phyloP scores from a whole-genome alignment of 2,113 vertebrate genomes.

The Hippotragus niger region DNA sequence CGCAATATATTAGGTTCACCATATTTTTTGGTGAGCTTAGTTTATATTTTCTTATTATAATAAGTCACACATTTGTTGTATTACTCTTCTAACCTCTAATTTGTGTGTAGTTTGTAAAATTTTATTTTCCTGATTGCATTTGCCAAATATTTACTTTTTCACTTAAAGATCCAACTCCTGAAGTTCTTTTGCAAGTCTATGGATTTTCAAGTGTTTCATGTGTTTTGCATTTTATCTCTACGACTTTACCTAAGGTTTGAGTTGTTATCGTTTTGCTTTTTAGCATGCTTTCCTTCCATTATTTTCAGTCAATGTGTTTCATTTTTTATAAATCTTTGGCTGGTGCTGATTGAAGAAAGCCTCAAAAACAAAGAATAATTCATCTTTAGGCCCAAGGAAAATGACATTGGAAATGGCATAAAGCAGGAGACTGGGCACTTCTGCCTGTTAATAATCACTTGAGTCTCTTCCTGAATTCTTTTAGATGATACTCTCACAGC shows the following conservation, averaged over 20 bases:
- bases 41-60: not conserved
- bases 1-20: not conserved
- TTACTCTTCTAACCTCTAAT: not conserved
- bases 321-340: not conserved
- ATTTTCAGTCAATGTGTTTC: not conserved
- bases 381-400: not conserved
- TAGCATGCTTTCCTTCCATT: not conserved
- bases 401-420: not conserved
- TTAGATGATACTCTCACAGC: too few relatives aligned
- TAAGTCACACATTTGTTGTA: not conserved
- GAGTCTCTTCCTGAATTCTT: not conserved
- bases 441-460: not conserved
- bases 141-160: not conserved
- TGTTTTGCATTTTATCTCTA: not conserved
- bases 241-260: not conserved
- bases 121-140: not conserved
- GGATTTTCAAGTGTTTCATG: not conserved
- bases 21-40: not conserved
- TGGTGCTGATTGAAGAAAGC: not conserved
- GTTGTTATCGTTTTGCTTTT: not conserved
- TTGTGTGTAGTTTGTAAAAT: not conserved
- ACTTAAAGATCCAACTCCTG: not conserved
- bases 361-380: not conserved
- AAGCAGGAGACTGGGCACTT: not conserved
- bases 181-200: not conserved